Conservation (phyloP, 2,113 vertebrate genomes). For the Enhydra lutris region DNA sequence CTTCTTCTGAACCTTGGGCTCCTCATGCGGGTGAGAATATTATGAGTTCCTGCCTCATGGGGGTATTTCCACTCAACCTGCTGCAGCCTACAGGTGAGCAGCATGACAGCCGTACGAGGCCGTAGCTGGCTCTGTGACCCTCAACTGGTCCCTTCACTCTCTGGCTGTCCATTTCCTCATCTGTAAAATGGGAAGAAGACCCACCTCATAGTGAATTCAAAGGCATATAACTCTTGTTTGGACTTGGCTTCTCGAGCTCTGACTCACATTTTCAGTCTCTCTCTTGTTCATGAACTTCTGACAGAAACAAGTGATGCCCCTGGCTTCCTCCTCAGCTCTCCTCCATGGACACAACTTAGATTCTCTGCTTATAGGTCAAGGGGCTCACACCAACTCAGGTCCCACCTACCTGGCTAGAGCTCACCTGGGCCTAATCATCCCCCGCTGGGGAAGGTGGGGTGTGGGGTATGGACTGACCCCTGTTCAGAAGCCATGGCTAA, state of each 20-base stretch:
- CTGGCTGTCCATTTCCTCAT: background rate
- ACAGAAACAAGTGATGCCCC: background rate
- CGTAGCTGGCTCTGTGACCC: background rate
- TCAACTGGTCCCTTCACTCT: background rate
- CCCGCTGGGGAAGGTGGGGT: background rate
- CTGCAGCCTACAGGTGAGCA: background rate
- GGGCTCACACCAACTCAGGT: background rate
- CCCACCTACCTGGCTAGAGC: background rate
- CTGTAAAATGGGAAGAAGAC: background rate
- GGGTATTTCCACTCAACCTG: background rate
- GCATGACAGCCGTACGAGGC: background rate
- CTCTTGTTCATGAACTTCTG: background rate
- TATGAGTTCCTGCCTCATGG: background rate
- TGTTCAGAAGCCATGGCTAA: background rate
- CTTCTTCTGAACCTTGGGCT: background rate
- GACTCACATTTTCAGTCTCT: background rate
- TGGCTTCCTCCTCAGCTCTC: background rate
- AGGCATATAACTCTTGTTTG: background rate
- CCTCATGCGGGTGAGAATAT: background rate
- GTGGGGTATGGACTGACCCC: background rate
- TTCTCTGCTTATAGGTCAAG: background rate
- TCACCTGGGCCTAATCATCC: background rate
- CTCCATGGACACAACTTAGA: background rate
- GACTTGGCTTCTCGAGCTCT: background rate
- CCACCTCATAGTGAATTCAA: background rate